Conservation (phyloP, 2,888 invertebrate species). For the Siphlonurus alternatus region DNA sequence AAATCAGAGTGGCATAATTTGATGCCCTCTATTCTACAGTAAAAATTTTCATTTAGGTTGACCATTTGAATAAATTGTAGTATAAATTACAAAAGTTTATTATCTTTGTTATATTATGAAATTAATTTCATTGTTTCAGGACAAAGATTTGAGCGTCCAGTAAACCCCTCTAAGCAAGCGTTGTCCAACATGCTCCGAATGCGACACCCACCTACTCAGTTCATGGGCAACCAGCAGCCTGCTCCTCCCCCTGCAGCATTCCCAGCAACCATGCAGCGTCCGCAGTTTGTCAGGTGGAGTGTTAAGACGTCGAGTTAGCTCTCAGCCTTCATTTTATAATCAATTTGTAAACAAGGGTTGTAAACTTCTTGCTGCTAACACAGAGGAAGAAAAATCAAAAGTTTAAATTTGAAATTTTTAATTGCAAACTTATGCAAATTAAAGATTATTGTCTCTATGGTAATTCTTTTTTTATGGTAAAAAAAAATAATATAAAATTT, state of each 20-base stretch:
- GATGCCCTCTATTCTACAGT: too few relatives aligned
- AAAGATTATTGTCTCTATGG: too few relatives aligned
- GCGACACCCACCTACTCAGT: conserved; percentile 42
- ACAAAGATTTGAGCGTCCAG: conserved; percentile 31
- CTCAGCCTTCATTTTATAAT: not conserved
- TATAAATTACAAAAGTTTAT: too few relatives aligned
- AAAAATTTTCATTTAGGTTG: too few relatives aligned
- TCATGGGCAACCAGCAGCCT: conserved; percentile 25
- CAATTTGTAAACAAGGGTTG: not conserved
- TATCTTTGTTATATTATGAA: too few relatives aligned
- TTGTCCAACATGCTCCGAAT: conserved; percentile 69
- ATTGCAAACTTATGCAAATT: not conserved
- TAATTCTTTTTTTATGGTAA: too few relatives aligned
- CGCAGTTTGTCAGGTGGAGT: conserved; percentile 27
- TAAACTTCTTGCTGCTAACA: not conserved
- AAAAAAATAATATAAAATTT: too few relatives aligned
- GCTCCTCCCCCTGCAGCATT: conserved; percentile 21
- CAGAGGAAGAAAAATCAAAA: not conserved
- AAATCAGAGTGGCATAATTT: conserved; percentile 8
- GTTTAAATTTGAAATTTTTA: not conserved
- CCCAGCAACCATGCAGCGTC: conserved; percentile 26
- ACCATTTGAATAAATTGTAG: too few relatives aligned
- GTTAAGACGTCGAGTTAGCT: not conserved
- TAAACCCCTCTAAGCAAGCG: conserved; percentile 64
- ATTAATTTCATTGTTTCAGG: too few relatives aligned